phyloP scores from a whole-genome alignment of 2,797 vertebrate species.

The Hozukius guyotensis region DNA sequence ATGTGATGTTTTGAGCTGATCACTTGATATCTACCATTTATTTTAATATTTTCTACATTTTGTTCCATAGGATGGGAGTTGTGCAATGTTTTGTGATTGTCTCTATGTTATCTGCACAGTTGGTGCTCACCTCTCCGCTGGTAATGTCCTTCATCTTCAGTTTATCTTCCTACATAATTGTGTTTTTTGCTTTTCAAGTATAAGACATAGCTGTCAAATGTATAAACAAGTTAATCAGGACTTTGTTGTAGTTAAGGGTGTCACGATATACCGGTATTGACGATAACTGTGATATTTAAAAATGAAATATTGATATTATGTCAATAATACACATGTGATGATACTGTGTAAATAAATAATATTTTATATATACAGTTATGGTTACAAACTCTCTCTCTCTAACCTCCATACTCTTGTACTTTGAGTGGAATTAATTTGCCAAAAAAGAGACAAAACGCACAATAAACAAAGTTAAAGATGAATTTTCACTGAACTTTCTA shows the following conservation, averaged over 20 bases:
- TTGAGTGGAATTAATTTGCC: neutral
- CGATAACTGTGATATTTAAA: neutral
- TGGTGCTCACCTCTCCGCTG: conserved; percentile 27
- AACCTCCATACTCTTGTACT: neutral
- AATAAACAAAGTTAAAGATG: neutral
- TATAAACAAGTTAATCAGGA: neutral
- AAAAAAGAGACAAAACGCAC: neutral
- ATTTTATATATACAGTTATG: neutral
- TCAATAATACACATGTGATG: neutral
- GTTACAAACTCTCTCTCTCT: neutral
- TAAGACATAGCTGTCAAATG: neutral
- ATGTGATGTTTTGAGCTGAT: neutral
- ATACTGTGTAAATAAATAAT: neutral
- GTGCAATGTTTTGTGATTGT: conserved; percentile 45
- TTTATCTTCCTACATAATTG: neutral
- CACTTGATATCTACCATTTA: neutral
- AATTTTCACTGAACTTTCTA: neutral
- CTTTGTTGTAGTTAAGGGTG: neutral
- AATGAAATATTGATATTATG: neutral
- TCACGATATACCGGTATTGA: neutral
- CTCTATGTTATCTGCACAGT: conserved; percentile 31
- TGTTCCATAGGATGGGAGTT: conserved; percentile 57
- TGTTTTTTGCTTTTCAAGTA: neutral
- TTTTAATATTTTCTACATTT: neutral
- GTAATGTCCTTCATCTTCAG: conserved; percentile 41